Evolutionary conservation across 2,113 vertebrate genomes (phyloP).

Genomic region (Salvelinus sp.): DNA sequence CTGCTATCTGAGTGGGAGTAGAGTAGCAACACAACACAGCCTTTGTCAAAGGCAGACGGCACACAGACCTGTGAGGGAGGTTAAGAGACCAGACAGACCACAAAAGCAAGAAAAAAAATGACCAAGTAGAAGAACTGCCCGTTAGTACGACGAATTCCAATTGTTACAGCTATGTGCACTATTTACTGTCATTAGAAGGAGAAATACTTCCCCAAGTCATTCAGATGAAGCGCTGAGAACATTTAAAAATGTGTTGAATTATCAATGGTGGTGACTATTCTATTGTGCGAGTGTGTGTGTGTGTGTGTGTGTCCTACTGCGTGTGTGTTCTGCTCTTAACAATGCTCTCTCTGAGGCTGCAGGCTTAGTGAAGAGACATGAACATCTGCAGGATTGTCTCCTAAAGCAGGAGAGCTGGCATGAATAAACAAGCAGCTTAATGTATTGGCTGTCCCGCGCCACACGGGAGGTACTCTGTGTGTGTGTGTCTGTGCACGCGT

Average conservation of each 20-base stretch:
- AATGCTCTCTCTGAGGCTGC: slow-evolving; percentile 23
- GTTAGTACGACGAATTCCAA: no score
- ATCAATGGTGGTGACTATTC: neutral
- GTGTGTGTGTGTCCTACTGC: slow-evolving; percentile 28
- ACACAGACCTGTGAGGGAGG: neutral
- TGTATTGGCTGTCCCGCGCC: no score
- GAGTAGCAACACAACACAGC: neutral
- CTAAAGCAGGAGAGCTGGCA: slow-evolving; percentile 67
- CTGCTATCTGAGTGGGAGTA: neutral
- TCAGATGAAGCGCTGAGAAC: no score
- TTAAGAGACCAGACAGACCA: neutral
- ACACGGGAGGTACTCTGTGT: neutral
- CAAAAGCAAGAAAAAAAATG: neutral
- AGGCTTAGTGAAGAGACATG: slow-evolving; percentile 58
- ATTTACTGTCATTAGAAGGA: neutral
- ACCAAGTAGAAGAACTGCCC: no score
- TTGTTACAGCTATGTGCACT: no score
- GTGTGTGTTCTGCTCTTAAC: slow-evolving; percentile 2
- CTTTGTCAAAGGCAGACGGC: neutral
- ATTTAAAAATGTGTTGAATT: neutral
- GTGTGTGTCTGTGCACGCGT: no score
- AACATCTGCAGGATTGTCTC: slow-evolving; percentile 47
- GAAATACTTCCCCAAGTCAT: neutral
- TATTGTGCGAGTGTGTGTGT: neutral
- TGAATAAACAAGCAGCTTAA: slow-evolving; percentile 72